Conservation (phyloP, 64 coral and sea anemone genomes). For the Trachythela sp. region DNA sequence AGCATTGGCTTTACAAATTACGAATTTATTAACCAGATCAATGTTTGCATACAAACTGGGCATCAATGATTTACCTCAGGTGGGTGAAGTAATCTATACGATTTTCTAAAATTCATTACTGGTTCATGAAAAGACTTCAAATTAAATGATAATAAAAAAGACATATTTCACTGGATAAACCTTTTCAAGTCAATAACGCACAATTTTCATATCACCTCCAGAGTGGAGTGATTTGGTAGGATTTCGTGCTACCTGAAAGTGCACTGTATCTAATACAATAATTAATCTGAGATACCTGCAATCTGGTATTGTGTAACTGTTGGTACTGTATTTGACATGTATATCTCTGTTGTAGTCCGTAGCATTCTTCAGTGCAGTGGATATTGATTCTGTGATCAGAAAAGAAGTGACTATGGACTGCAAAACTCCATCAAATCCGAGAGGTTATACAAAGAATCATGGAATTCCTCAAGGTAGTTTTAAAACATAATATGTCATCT, state of each 20-base stretch:
- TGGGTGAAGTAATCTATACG: constrained; percentile 8
- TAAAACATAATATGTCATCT: not conserved
- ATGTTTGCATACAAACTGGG: constrained; percentile 97
- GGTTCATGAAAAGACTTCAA: not conserved
- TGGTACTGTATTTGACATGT: too few species aligned
- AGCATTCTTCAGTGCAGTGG: constrained; percentile 95
- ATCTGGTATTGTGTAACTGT: too few species aligned
- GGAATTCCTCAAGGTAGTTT: constrained; percentile 73
- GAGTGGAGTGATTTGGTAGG: too few species aligned
- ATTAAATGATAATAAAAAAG: too few species aligned
- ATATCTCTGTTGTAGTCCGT: constrained; percentile 64
- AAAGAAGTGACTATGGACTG: constrained; percentile 91
- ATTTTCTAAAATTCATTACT: not conserved
- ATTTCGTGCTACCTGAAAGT: too few species aligned
- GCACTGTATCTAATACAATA: too few species aligned
- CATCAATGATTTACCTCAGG: constrained; percentile 91
- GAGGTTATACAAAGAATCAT: constrained; percentile 69
- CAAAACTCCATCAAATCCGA: constrained; percentile 91
- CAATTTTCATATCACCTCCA: too few species aligned
- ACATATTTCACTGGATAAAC: too few species aligned
- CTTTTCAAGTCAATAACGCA: too few species aligned
- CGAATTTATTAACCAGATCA: constrained; percentile 84
- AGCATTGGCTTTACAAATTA: constrained; percentile 91
- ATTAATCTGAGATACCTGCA: too few species aligned
- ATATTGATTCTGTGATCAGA: constrained; percentile 83